Conservation (phyloP, 92 coral and sea anemone species). For the Zoanthus sansibaricus region DNA sequence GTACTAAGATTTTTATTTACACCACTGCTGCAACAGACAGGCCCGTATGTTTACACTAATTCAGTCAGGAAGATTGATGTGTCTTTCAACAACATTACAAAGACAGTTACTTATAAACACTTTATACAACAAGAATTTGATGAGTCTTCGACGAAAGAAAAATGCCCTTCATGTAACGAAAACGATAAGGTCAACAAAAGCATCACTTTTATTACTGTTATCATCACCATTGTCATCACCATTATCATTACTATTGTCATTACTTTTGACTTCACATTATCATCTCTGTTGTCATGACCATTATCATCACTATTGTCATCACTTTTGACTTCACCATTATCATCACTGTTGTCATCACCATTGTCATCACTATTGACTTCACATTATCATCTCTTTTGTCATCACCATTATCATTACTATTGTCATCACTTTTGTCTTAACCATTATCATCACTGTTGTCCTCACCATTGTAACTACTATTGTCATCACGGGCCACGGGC, state of each 20-base stretch:
- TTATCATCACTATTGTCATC: too few species aligned
- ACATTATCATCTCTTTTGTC: too few species aligned
- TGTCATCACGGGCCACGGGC: too few species aligned
- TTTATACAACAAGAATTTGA: slow-evolving; percentile 66
- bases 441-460: too few species aligned
- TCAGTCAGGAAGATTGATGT: slow-evolving; percentile 67
- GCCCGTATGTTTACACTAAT: slow-evolving; percentile 88
- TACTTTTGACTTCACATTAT: background rate
- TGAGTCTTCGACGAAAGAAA: slow-evolving; percentile 57
- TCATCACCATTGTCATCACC: background rate
- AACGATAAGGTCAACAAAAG: slow-evolving; percentile 29
- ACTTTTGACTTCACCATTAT: background rate
- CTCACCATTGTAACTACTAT: too few species aligned
- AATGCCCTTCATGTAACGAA: slow-evolving; percentile 68
- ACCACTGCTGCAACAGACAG: slow-evolving; percentile 74
- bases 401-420: too few species aligned
- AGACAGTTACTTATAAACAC: slow-evolving; percentile 67
- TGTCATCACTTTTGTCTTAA: too few species aligned
- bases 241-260: background rate
- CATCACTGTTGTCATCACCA: background rate
- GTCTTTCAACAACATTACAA: slow-evolving; percentile 54
- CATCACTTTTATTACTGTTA: too few species aligned
- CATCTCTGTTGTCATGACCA: background rate
- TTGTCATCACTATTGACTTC: background rate
- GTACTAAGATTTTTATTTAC: background rate